Evolutionary conservation across 2,113 vertebrate genomes (phyloP).

Genomic region (Mormyrus lacerda): DNA sequence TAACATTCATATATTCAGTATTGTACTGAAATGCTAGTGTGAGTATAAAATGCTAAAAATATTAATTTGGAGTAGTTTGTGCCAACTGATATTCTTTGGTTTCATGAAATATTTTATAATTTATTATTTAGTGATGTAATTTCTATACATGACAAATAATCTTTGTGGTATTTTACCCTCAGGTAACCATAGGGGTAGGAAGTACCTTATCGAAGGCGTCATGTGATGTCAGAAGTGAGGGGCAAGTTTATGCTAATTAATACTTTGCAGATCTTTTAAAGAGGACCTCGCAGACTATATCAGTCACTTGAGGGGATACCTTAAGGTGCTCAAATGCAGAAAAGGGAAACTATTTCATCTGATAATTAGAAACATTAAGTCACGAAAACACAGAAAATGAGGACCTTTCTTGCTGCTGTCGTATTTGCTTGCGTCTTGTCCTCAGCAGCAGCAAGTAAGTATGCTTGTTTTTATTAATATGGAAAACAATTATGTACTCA

Average conservation of each 20-base stretch:
- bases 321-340: slow-evolving; percentile 33
- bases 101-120: not conserved
- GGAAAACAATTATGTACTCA: not conserved
- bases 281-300: slow-evolving; percentile 26
- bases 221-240: slow-evolving; percentile 52
- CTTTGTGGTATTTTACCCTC: not conserved
- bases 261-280: slow-evolving; percentile 40
- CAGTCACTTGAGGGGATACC: slow-evolving; percentile 35
- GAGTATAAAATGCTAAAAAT: not conserved
- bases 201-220: slow-evolving; percentile 29
- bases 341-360: not conserved
- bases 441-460: slow-evolving; percentile 47
- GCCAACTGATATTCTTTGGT: not conserved
- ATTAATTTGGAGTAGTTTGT: not conserved
- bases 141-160: not conserved
- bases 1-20: not conserved
- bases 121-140: not conserved
- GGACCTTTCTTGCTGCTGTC: slow-evolving; percentile 39
- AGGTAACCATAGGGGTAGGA: slow-evolving; percentile 24
- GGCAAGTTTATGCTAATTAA: slow-evolving; percentile 52
- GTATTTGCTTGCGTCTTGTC: slow-evolving; percentile 33
- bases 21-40: not conserved
- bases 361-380: not conserved
- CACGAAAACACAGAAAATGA: slow-evolving; percentile 40
- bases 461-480: not conserved